Evolutionary conservation across 2,113 vertebrate genomes (phyloP), one percentile per base, ranked within the genome.

Genomic region (Seriola quinqueradiata): DNA sequence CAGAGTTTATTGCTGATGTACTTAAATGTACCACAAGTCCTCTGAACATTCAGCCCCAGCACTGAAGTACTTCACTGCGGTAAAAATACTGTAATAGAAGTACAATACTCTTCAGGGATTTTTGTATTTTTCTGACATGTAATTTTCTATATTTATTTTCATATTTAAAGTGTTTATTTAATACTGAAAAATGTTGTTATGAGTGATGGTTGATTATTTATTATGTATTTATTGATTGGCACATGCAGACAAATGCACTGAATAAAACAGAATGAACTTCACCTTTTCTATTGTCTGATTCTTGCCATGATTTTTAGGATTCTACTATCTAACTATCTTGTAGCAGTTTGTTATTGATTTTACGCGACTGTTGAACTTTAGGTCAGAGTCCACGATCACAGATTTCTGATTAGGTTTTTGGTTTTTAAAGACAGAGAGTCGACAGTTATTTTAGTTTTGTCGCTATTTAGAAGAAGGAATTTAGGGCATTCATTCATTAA

Each of bases 141-240:
- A 23, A 8, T 57, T 81, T 77, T 65, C 3, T 44, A 13, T 86
- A 89, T 93, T 92, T 92, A 93, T 91, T 81, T 75, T 66, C 32
- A 1, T 91, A 91, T 92, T 91, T 92, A 90, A 91, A 4, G 3
- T 23, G 5, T 80, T 21, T 70, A 90, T 89, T 90, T 89, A 85
- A 89, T 21, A 17, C 0, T 74, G 16, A 69, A 9, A 58, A 6
- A 4, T n/a, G 10, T 14, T 70, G 16, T 46, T 66, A 17, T 73
- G 23, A 76, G 13, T 79, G 8, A 67, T 46, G 48, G 14, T 76
- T 84, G 42, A 69, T 86, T 71, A 88, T 90, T 92, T 90, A 92
- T 93, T 92, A 0, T 84, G 3, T 83, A 91, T 91, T 92, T 91
- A 92, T 91, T 84, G 40, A 89, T 90, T 82, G 73, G 71, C 38